Base-by-base conservation (phyloP, 2,888 invertebrate genomes). In the Sphaerophoria taeniata region DNA sequence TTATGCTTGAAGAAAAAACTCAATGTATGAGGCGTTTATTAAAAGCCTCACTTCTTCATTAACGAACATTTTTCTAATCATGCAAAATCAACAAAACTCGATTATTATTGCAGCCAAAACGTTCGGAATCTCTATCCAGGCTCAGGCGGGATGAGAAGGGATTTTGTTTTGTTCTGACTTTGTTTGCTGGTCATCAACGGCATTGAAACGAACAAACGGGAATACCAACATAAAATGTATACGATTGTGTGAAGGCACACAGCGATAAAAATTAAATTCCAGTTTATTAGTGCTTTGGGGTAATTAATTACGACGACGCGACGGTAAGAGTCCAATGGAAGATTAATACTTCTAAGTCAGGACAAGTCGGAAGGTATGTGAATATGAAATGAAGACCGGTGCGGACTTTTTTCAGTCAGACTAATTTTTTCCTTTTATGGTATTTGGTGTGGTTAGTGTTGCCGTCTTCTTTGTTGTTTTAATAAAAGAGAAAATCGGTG, bases 241-340 rank as follows among this genome's bases (percentile, higher is more conserved):
- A n/a, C n/a, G n/a, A n/a, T n/a, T n/a, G n/a, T 24, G 24, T 24
- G 24, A 24, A 24, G 24, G n/a, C n/a, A n/a, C n/a, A 24, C 24
- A 24, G 24, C 24, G 24, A 2, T 24, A 24, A 2, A 24, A 2
- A 1, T 24, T 24, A 24, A 24, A 24, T 24, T 24, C 24, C 24
- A 24, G 24, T 24, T 24, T 24, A 24, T 24, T 24, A 24, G 24
- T 24, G 24, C 24, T 24, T 24, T 24, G 1, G 24, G 2, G 80
- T 84, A 75, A 84, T 84, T 84, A 84, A 84, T 84, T 84, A 78
- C 84, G 55, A 71, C 84, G 84, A 84, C 79, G 74, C 84, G 55
- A 71, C 84, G 84, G 79, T 80, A 79, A 84, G 84, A 84, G 84
- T 56, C 80, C 80, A 71, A 84, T 84, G 60, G 84, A 43, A 80